Evolutionary conservation across 1,140 invertebrate genomes (phyloP).

Genomic region (Drosophila repleta): DNA sequence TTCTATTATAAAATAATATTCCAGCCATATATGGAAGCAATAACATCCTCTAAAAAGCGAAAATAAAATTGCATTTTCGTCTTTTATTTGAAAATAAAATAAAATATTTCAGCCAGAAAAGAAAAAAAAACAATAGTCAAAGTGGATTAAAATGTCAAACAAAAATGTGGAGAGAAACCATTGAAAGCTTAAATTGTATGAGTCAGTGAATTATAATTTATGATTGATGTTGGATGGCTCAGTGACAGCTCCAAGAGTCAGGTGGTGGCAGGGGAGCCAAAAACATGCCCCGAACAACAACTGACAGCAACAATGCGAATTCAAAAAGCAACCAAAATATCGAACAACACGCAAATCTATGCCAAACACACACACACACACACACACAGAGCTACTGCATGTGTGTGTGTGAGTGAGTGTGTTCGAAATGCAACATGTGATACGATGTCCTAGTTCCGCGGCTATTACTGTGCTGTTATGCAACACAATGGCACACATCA

Average conservation of each 20-base stretch:
- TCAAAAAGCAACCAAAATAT: slow-evolving; percentile 31
- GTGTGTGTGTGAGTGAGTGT: slow-evolving; percentile 22
- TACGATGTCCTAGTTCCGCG: slow-evolving; percentile 77
- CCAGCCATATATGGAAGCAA: no score
- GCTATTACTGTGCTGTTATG: slow-evolving; percentile 76
- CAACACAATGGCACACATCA: slow-evolving; percentile 81
- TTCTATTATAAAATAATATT: no score
- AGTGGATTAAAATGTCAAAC: slow-evolving; percentile 9
- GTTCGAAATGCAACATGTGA: slow-evolving; percentile 77
- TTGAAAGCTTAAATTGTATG: slow-evolving; percentile 17
- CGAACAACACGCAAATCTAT: slow-evolving; percentile 61
- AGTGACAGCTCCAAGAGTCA: slow-evolving; percentile 24
- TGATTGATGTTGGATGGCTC: slow-evolving; percentile 61
- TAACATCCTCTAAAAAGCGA: no score
- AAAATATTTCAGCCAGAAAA: neutral
- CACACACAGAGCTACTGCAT: slow-evolving; percentile 16
- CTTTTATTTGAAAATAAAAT: neutral
- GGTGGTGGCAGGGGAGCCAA: neutral
- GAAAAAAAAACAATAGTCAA: neutral
- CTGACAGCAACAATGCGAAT: slow-evolving; percentile 25
- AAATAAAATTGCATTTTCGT: no score
- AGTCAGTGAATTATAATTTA: slow-evolving; percentile 28
- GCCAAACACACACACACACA: slow-evolving; percentile 47
- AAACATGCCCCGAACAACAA: slow-evolving; percentile 1
- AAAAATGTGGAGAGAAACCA: slow-evolving; percentile 4